phyloP scores from a whole-genome alignment of 1,140 invertebrate species.

The Stratiolaelaps scimitus region DNA sequence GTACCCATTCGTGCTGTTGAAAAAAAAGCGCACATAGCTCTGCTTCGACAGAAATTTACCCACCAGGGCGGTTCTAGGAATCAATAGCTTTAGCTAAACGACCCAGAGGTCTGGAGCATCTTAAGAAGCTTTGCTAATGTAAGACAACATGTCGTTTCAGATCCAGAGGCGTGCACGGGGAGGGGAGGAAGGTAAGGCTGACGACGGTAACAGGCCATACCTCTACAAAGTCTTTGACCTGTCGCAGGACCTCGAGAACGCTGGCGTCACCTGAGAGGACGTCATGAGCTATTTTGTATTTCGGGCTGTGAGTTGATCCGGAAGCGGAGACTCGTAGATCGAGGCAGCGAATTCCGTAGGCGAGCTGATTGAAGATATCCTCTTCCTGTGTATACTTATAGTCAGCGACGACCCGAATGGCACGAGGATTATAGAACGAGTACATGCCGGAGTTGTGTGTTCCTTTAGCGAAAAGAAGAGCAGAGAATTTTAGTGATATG shows the following conservation, averaged over 20 bases:
- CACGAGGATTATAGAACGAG: conserved; percentile 42
- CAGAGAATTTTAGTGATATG: background rate
- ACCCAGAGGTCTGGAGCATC: too few relatives aligned
- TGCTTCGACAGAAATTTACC: too few relatives aligned
- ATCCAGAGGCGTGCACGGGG: too few relatives aligned
- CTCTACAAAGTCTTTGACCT: conserved; percentile 43
- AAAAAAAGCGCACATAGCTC: too few relatives aligned
- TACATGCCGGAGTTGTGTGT: conserved; percentile 52
- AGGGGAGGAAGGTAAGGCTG: too few relatives aligned
- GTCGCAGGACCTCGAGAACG: conserved; percentile 31
- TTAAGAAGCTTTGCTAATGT: too few relatives aligned
- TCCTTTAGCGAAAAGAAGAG: too few relatives aligned
- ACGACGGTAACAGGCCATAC: conserved; percentile 35
- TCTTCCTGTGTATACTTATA: conserved; percentile 50
- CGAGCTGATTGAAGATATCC: conserved; percentile 60
- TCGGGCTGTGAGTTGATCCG: conserved; percentile 40
- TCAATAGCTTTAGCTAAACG: too few relatives aligned
- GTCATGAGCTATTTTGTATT: conserved; percentile 53
- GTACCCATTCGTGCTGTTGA: too few relatives aligned
- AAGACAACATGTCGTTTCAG: too few relatives aligned
- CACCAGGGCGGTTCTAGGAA: too few relatives aligned
- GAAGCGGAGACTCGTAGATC: conserved; percentile 54
- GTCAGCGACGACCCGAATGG: conserved; percentile 45
- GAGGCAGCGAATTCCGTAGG: conserved; percentile 60
- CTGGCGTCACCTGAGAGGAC: conserved; percentile 40